phyloP scores from a whole-genome alignment of 2,888 invertebrate species.

The Actias luna region DNA sequence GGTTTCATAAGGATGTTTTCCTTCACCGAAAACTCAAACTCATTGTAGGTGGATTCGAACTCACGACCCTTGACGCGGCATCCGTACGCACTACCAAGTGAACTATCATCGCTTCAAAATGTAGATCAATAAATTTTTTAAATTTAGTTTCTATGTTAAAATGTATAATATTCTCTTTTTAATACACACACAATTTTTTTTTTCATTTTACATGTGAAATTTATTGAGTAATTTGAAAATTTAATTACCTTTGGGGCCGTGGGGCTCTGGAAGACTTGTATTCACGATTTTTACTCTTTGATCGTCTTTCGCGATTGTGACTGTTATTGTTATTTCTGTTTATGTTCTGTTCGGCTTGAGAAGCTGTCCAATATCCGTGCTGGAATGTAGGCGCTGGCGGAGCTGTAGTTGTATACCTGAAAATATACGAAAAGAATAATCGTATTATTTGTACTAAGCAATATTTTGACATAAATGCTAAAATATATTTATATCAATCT shows the following conservation, averaged over 20 bases:
- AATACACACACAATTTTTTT: no score
- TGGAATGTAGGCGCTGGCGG: slow-evolving; percentile 64
- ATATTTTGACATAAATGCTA: no score
- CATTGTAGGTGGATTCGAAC: no score
- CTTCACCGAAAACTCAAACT: no score
- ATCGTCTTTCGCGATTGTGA: slow-evolving; percentile 55
- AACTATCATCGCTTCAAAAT: no score
- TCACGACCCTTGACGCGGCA: no score
- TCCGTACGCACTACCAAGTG: no score
- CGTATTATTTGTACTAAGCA: background rate
- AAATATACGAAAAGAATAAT: slow-evolving; percentile 1
- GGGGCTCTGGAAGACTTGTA: slow-evolving; percentile 50
- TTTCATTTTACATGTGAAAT: background rate
- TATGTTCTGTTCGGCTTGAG: slow-evolving; percentile 42
- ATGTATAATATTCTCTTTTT: no score
- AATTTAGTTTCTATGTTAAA: no score
- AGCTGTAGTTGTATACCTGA: slow-evolving; percentile 60
- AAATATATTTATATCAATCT: no score
- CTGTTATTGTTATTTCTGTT: slow-evolving; percentile 45
- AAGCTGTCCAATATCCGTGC: slow-evolving; percentile 75
- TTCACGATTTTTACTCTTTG: slow-evolving; percentile 71
- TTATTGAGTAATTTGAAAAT: background rate
- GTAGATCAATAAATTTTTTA: no score
- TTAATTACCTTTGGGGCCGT: slow-evolving; percentile 47
- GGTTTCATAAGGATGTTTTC: no score